Evolutionary conservation across 2,888 invertebrate species (phyloP).

Genomic region (Caenorhabditis sinica): DNA sequence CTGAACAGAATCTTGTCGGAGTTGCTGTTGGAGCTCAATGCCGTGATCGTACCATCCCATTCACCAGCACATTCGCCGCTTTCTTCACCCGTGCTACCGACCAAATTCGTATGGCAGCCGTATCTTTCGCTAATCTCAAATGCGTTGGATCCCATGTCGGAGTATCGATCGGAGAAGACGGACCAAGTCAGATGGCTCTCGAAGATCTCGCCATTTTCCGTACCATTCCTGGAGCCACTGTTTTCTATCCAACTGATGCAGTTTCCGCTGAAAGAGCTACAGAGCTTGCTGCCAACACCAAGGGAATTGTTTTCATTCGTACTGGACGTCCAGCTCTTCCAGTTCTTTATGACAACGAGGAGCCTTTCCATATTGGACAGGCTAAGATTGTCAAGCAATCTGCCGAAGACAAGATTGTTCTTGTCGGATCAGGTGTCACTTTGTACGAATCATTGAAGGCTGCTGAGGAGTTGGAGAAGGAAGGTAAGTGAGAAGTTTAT

Average conservation of each 20-base stretch:
- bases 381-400: conserved; percentile 89
- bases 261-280: conserved; percentile 94
- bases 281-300: conserved; percentile 88
- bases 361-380: conserved; percentile 89
- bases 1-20: conserved; percentile 90
- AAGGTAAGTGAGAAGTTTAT: conserved; percentile 49
- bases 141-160: conserved; percentile 95
- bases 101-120: conserved; percentile 99
- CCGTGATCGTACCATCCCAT: conserved; percentile 93
- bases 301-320: conserved; percentile 93
- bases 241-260: conserved; percentile 91
- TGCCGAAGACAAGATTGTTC: conserved; percentile 89
- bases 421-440: conserved; percentile 96
- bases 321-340: conserved; percentile 94
- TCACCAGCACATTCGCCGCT: conserved; percentile 97
- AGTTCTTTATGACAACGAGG: conserved; percentile 92
- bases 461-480: conserved; percentile 73
- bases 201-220: conserved; percentile 98
- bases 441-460: conserved; percentile 93
- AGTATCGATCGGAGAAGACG: conserved; percentile 90
- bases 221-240: conserved; percentile 89
- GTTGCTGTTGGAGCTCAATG: conserved; percentile 96
- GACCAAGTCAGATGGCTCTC: conserved; percentile 98
- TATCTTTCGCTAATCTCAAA: conserved; percentile 97
- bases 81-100: conserved; percentile 98